Evolutionary conservation across 2,888 invertebrate genomes (phyloP), one percentile per base, ranked within the genome.

Genomic region (Bombyx huttoni): DNA sequence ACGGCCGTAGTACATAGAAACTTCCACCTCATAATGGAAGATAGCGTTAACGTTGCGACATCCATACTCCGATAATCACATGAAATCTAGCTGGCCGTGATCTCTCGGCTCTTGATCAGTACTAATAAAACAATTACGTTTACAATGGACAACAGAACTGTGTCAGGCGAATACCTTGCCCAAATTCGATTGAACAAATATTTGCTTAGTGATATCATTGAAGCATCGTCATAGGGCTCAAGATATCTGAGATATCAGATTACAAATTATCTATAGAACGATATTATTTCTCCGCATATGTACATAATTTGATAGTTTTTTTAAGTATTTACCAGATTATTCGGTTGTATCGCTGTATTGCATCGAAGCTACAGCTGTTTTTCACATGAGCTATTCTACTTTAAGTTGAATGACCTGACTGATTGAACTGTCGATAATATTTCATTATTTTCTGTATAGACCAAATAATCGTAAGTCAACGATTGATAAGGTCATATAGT

Each of bases 381-480:
- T 79, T 81, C 78, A 75, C 79, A 80, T 76, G 74, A 54, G 64
- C 56, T 50, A 70, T 61, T 68, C 67, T 62, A 68, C 59, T 69
- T 68, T 59, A 67, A 68, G 84, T 82, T 85, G 78, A 83, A 79
- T 54, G 78, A 79, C 76, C 81, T 75, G 70, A 67, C 72, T 67
- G 66, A 64, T 55, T 54, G 56, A 55, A 51, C 59, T 53, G 54
- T 57, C 56, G 65, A 64, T 73, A 66, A 75, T 71, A 68, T 72
- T 64, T 58, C 61, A 67, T 66, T 70, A 75, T 68, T 65, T 58
- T 58, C 63, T 71, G 71, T 69, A 68, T 52, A 57, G 56, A 54
- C 49, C 59, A 58, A 56, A 53, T 54, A 64, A 64, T 67, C 67
- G 63, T 55, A 51, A 64, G 68, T 68, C 68, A 69, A 68, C 72